phyloP scores from a whole-genome alignment of 92 coral and sea anemone genomes.

The Heliopora coerulea region DNA sequence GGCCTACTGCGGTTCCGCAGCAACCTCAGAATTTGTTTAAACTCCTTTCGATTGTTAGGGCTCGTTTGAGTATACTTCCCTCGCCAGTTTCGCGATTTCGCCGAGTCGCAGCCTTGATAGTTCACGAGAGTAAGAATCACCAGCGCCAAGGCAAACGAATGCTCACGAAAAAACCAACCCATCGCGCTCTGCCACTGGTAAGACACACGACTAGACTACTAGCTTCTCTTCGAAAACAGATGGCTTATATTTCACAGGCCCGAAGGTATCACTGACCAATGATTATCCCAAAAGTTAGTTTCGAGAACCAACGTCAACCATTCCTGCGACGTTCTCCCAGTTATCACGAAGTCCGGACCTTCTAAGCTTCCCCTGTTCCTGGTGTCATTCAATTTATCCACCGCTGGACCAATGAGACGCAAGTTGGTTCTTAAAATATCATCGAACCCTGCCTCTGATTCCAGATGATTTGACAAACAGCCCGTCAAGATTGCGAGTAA shows the following conservation, averaged over 20 bases:
- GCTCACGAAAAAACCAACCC: too few species aligned
- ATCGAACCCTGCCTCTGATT: constrained; percentile 24
- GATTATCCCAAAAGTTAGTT: too few species aligned
- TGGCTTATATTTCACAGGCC: background rate
- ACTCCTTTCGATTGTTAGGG: too few species aligned
- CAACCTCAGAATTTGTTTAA: background rate
- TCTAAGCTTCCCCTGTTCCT: constrained; percentile 5
- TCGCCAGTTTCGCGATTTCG: too few species aligned
- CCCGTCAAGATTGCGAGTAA: constrained; percentile 22
- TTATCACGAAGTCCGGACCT: background rate
- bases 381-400: constrained; percentile 20
- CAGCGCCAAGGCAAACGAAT: background rate
- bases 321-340: background rate
- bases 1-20: background rate
- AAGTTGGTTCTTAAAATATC: constrained; percentile 32
- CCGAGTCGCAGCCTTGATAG: too few species aligned
- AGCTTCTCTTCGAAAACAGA: too few species aligned
- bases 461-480: constrained; percentile 40
- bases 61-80: too few species aligned
- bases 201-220: too few species aligned
- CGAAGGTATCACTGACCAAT: background rate
- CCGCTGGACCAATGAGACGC: constrained; percentile 28
- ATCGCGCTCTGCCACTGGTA: too few species aligned
- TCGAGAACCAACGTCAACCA: background rate
- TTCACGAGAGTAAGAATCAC: background rate